Evolutionary conservation across 2,113 vertebrate species (phyloP).

Genomic region (Tenrec ecaudatus): DNA sequence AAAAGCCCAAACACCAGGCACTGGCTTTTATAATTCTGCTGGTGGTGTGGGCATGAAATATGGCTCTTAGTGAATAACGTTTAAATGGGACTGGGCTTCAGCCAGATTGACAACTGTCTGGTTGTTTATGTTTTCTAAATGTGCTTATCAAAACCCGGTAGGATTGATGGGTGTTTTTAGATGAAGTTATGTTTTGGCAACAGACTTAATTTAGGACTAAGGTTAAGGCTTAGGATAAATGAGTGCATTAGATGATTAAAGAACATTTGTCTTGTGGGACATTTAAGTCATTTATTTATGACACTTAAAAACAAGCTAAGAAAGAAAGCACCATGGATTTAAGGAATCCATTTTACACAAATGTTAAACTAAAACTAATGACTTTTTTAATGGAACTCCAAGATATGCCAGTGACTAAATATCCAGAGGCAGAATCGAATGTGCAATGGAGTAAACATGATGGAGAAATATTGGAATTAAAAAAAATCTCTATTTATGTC

Average conservation of each 20-base stretch:
- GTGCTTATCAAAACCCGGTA: constrained; percentile 87
- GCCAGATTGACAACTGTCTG: constrained; percentile 88
- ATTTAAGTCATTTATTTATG: constrained; percentile 91
- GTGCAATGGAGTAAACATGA: constrained; percentile 62
- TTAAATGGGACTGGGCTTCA: constrained; percentile 84
- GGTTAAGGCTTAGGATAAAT: constrained; percentile 92
- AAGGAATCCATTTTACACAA: constrained; percentile 77
- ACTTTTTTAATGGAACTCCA: constrained; percentile 74
- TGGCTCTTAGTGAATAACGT: constrained; percentile 80
- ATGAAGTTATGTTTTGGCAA: constrained; percentile 91
- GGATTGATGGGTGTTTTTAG: constrained; percentile 92
- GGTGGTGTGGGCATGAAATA: constrained; percentile 77
- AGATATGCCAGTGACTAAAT: constrained; percentile 75
- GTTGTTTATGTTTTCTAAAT: constrained; percentile 89
- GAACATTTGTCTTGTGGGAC: constrained; percentile 93
- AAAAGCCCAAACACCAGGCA: constrained; percentile 69
- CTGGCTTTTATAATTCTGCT: constrained; percentile 83
- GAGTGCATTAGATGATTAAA: constrained; percentile 96
- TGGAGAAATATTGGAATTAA: constrained; percentile 52
- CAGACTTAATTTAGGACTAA: constrained; percentile 93
- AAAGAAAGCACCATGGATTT: constrained; percentile 84
- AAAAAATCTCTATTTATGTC: not conserved
- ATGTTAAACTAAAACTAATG: constrained; percentile 78
- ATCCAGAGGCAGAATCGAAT: constrained; percentile 61
- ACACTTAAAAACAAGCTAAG: constrained; percentile 86